Evolutionary conservation across 35 echinoderm and acorn worm genomes (phyloP).

Genomic region (Amphiura filiformis): DNA sequence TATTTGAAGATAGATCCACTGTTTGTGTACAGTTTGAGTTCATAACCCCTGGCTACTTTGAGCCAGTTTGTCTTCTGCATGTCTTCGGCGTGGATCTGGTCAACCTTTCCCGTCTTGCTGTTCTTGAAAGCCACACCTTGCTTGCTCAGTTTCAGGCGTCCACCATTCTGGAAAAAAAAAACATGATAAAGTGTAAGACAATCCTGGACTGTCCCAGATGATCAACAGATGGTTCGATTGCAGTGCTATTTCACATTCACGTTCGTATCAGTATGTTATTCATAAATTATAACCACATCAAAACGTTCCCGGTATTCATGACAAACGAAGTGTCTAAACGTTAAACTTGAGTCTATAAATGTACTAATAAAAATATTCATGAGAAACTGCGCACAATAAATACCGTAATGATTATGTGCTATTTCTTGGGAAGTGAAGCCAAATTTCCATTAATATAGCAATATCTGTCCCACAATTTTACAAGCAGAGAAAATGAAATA

Average conservation of each 20-base stretch:
- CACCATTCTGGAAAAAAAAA: slow-evolving; percentile 70
- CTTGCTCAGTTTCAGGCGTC: slow-evolving; percentile 73
- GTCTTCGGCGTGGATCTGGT: slow-evolving; percentile 82
- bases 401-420: too few species aligned
- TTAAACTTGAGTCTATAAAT: too few species aligned
- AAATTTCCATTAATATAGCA: too few species aligned
- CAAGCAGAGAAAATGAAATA: too few species aligned
- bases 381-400: too few species aligned
- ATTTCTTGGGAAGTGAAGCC: too few species aligned
- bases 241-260: not conserved
- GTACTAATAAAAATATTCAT: too few species aligned
- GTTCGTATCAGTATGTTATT: not conserved
- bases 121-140: slow-evolving; percentile 92
- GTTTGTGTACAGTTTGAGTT: slow-evolving; percentile 91
- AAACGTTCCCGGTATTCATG: too few species aligned
- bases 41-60: slow-evolving; percentile 75
- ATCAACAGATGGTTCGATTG: not conserved
- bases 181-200: not conserved
- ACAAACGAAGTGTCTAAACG: too few species aligned
- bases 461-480: too few species aligned
- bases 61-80: slow-evolving; percentile 79
- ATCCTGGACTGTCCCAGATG: not conserved
- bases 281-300: too few species aligned
- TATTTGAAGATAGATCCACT: slow-evolving; percentile 83
- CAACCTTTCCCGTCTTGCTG: slow-evolving; percentile 95